A percentile compares a stretch with the other conserved stretches of the same genome.
Conservation (phyloP, 1,140 invertebrate genomes). For the Meloidogyne hapla region DNA sequence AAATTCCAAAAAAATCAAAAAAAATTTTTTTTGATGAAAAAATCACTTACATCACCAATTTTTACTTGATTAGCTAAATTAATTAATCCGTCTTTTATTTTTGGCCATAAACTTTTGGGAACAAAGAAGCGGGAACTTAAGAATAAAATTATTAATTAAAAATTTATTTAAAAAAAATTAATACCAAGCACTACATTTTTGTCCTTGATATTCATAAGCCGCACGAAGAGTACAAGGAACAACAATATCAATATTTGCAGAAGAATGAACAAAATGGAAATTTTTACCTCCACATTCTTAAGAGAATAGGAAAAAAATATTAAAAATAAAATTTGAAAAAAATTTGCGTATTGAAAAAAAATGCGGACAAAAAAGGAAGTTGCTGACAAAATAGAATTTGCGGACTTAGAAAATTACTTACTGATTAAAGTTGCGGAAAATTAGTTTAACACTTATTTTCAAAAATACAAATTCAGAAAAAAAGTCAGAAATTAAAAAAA, state of each 20-base stretch:
- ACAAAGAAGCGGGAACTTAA: constrained; percentile 82
- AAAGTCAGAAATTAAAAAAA: no score
- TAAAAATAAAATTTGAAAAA: neutral
- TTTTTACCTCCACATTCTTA: constrained; percentile 98
- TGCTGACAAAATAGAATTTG: neutral
- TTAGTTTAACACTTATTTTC: no score
- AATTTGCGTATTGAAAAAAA: no score
- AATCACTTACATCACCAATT: constrained; percentile 61
- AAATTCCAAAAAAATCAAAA: neutral
- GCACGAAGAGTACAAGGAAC: constrained; percentile 81
- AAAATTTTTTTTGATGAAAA: no score
- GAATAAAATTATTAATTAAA: neutral
- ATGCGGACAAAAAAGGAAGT: no score
- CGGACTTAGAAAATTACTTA: no score
- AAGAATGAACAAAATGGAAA: constrained; percentile 91
- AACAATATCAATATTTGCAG: constrained; percentile 81
- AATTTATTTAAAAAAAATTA: neutral
- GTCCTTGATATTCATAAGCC: constrained; percentile 90
- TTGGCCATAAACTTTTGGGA: constrained; percentile 82
- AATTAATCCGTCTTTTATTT: constrained; percentile 68
- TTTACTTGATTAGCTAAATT: constrained; percentile 65
- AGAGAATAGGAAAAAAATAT: constrained; percentile 15
- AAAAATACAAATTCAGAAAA: no score
- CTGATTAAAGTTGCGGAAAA: no score
- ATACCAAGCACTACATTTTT: constrained; percentile 95